These are phyloP conservation scores for Eremophila alpestris DNA, from an alignment of 2,797 vertebrate genomes.

Conservation along the genomic window DNA sequence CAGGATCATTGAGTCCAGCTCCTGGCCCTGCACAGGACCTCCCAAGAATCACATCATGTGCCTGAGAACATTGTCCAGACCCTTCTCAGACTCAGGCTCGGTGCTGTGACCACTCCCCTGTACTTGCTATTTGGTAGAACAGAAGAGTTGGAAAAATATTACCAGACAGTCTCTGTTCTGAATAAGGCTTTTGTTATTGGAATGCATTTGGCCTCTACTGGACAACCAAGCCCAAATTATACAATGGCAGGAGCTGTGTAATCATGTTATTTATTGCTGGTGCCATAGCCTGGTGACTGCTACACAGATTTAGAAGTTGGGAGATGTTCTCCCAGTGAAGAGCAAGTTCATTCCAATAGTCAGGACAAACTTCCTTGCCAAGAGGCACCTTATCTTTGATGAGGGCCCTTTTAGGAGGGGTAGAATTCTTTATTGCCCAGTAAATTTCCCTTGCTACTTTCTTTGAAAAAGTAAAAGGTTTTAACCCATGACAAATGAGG, in stretches of 20 bases:
- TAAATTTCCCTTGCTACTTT: background rate
- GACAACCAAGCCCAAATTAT: background rate
- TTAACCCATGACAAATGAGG: background rate
- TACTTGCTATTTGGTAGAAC: background rate
- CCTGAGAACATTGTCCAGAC: background rate
- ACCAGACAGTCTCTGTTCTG: background rate
- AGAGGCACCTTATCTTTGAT: background rate
- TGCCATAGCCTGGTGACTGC: background rate
- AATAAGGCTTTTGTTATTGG: background rate
- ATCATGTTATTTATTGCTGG: background rate
- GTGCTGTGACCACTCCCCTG: background rate
- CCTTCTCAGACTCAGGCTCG: background rate
- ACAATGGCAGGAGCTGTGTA: background rate
- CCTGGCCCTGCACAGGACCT: background rate
- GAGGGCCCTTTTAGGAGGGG: background rate
- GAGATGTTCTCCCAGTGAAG: background rate
- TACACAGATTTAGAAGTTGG: fast-evolving
- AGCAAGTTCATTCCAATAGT: background rate
- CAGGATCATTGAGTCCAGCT: background rate
- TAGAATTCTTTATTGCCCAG: background rate
- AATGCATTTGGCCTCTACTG: background rate
- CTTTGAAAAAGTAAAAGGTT: background rate
- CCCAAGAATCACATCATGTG: background rate
- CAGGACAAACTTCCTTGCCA: background rate
- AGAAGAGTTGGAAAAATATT: background rate